phyloP scores from a whole-genome alignment of 2,797 vertebrate species.

The Danio aesculapii region DNA sequence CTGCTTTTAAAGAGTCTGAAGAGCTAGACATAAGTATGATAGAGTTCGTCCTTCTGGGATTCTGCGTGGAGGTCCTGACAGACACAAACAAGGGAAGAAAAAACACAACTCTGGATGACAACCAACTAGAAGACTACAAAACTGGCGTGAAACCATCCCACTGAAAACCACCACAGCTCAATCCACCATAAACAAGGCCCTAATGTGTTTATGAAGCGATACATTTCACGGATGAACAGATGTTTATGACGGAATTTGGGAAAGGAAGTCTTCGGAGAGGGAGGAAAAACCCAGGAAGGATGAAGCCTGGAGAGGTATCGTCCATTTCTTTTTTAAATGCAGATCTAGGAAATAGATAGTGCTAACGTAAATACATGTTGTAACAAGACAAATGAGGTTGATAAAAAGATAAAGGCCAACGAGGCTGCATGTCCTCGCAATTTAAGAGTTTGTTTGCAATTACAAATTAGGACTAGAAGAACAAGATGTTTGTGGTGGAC shows the following conservation, averaged over 20 bases:
- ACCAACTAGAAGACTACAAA: slow-evolving; percentile 46
- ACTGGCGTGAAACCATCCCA: slow-evolving; percentile 53
- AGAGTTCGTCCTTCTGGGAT: slow-evolving; percentile 8
- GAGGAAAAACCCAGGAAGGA: slow-evolving; percentile 32
- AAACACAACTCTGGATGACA: slow-evolving; percentile 42
- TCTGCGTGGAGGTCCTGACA: slow-evolving; percentile 47
- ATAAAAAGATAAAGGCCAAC: slow-evolving; percentile 57
- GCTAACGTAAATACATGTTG: slow-evolving; percentile 58
- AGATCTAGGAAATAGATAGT: slow-evolving; percentile 58
- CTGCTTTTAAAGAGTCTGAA: slow-evolving; percentile 25
- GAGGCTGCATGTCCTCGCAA: slow-evolving; percentile 36
- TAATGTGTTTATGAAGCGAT: slow-evolving; percentile 68
- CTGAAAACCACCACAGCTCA: slow-evolving; percentile 58
- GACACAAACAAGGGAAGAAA: slow-evolving; percentile 55
- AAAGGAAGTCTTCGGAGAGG: slow-evolving; percentile 41
- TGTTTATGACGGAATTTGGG: slow-evolving; percentile 60
- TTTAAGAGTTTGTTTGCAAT: slow-evolving; percentile 47
- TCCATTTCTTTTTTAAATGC: slow-evolving; percentile 52
- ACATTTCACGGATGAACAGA: slow-evolving; percentile 59
- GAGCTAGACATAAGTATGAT: slow-evolving; percentile 45
- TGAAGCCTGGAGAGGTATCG: slow-evolving; percentile 39
- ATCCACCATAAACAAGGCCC: slow-evolving; percentile 65
- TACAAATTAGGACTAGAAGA: slow-evolving; percentile 33
- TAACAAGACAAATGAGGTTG: slow-evolving; percentile 58
- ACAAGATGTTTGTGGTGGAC: slow-evolving; percentile 38